Conservation (phyloP, 2,888 invertebrate species). For the Calameuta filiformis region DNA sequence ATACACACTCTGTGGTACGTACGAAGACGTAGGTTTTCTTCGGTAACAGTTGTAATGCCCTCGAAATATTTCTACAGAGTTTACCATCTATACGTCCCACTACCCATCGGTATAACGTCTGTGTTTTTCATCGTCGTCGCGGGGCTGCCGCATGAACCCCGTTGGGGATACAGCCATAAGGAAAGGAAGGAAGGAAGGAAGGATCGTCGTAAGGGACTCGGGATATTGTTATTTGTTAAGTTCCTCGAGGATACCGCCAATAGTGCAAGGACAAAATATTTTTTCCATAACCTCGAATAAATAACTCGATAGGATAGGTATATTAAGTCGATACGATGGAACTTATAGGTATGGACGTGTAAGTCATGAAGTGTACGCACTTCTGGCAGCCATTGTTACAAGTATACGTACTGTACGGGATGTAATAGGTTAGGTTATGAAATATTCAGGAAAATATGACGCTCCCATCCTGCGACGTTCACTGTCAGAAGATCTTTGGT, state of each 20-base stretch:
- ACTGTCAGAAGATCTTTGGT: background rate
- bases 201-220: background rate
- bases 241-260: background rate
- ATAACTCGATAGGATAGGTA: background rate
- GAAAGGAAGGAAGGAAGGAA: too few relatives aligned
- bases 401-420: background rate
- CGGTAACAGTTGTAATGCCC: background rate
- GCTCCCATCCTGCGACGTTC: background rate
- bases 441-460: background rate
- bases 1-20: background rate
- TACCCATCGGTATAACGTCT: background rate
- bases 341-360: background rate
- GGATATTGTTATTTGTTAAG: too few relatives aligned
- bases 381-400: background rate
- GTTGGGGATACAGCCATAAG: too few relatives aligned
- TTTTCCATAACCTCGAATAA: background rate
- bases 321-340: background rate
- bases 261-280: background rate
- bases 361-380: background rate
- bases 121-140: background rate
- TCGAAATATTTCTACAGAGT: background rate
- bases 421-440: background rate
- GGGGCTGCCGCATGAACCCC: too few relatives aligned
- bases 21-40: background rate
- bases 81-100: background rate